These are phyloP conservation scores for Uromys caudimaculatus DNA, from an alignment of 2,797 vertebrate species.

Conservation along the genomic window DNA sequence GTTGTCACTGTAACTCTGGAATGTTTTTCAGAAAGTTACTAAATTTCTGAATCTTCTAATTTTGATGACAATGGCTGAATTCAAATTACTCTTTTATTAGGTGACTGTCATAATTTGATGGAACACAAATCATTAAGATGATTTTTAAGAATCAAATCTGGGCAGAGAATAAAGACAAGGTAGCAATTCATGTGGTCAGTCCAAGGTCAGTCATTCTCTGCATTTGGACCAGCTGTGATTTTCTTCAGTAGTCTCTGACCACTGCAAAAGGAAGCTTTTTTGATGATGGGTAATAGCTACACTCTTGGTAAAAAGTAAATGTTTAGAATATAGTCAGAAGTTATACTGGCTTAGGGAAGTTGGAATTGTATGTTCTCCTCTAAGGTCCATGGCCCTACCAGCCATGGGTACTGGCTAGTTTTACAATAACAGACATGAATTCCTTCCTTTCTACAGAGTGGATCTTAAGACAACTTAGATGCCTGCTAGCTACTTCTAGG, in stretches of 20 bases:
- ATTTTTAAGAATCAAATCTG: not conserved
- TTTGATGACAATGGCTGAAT: not conserved
- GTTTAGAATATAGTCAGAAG: not conserved
- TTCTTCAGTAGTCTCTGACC: not conserved
- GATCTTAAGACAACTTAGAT: not conserved
- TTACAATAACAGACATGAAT: not conserved
- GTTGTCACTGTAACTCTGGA: not conserved
- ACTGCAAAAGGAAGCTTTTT: not conserved
- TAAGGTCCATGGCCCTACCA: not conserved
- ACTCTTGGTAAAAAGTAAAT: not conserved
- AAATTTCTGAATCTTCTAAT: not conserved
- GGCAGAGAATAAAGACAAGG: not conserved
- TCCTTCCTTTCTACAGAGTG: not conserved
- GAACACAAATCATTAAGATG: not conserved
- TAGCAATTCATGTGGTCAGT: not conserved
- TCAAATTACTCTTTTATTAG: not conserved
- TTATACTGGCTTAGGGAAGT: not conserved
- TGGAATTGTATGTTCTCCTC: not conserved
- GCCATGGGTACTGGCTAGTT: not conserved
- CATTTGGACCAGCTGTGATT: not conserved
- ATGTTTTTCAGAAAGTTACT: not conserved
- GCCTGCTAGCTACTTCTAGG: not conserved
- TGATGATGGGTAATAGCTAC: not conserved
- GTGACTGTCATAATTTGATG: not conserved
- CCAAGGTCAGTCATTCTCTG: not conserved